phyloP scores from a whole-genome alignment of 1,140 invertebrate genomes.

The Propsilocerus akamusi region DNA sequence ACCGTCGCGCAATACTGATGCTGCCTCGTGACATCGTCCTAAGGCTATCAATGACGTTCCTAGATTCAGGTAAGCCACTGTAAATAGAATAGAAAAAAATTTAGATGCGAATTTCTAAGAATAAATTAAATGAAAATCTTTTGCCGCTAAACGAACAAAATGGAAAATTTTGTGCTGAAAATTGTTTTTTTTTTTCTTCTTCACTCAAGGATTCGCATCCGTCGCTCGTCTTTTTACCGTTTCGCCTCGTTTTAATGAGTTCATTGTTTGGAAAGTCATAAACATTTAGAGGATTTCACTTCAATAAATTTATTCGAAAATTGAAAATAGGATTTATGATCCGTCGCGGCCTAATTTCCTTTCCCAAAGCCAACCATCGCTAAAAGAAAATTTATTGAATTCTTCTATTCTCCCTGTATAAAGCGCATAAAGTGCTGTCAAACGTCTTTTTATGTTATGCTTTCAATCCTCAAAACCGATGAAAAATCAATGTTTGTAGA shows the following conservation, averaged over 20 bases:
- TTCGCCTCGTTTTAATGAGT: background rate
- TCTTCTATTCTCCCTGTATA: background rate
- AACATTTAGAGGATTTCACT: background rate
- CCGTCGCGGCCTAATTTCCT: background rate
- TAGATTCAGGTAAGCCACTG: slow-evolving; percentile 91
- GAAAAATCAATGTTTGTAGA: slow-evolving; percentile 3
- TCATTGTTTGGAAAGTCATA: slow-evolving; percentile 1
- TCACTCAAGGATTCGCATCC: no score
- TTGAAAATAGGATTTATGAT: slow-evolving; percentile 1
- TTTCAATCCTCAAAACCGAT: slow-evolving; percentile 4
- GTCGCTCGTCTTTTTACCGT: background rate
- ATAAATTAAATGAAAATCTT: no score
- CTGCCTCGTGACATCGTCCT: slow-evolving; percentile 66
- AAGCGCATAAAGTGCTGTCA: no score
- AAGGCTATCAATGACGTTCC: slow-evolving; percentile 70
- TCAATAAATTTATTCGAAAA: background rate
- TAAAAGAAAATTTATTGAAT: background rate
- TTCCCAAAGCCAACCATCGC: background rate
- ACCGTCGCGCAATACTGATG: slow-evolving; percentile 60
- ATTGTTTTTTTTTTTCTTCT: no score
- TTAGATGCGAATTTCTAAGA: no score
- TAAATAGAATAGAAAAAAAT: slow-evolving; percentile 20
- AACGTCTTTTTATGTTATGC: background rate
- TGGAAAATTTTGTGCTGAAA: no score
- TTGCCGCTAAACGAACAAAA: no score